Conservation (phyloP, 2,113 vertebrate genomes). For the Pygathrix nemaeus region DNA sequence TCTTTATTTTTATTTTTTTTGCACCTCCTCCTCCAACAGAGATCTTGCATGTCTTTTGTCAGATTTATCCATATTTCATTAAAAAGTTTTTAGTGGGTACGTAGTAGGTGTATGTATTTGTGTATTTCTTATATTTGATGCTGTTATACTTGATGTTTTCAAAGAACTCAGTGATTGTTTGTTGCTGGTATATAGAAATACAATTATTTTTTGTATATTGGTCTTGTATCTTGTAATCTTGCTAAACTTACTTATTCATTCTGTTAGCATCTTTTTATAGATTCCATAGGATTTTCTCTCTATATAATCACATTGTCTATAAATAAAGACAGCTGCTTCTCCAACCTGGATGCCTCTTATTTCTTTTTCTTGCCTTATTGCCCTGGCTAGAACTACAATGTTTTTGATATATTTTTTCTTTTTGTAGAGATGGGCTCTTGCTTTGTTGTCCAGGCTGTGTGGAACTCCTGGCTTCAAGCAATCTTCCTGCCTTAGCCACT, state of each 20-base stretch:
- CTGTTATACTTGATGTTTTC: not conserved
- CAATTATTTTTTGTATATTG: not conserved
- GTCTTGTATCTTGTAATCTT: not conserved
- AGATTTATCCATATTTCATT: not conserved
- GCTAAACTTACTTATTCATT: not conserved
- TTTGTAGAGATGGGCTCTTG: no score
- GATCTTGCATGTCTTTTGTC: not conserved
- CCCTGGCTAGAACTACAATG: not conserved
- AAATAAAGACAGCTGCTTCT: not conserved
- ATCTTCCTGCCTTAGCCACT: no score
- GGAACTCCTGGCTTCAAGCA: no score
- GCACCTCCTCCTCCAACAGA: no score
- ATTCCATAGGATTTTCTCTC: not conserved
- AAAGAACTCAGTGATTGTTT: not conserved
- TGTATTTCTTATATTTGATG: not conserved
- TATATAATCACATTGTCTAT: not conserved
- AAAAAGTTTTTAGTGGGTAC: no score
- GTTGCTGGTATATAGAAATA: not conserved
- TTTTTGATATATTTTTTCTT: not conserved
- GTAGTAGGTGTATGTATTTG: no score
- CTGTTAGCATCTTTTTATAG: not conserved
- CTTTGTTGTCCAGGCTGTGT: no score
- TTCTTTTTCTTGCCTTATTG: not conserved
- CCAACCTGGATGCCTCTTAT: not conserved
- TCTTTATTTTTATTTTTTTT: no score